These are phyloP conservation scores for Pterobdella sp. DNA, from an alignment of 2,888 invertebrate species.

Conservation along the genomic window DNA sequence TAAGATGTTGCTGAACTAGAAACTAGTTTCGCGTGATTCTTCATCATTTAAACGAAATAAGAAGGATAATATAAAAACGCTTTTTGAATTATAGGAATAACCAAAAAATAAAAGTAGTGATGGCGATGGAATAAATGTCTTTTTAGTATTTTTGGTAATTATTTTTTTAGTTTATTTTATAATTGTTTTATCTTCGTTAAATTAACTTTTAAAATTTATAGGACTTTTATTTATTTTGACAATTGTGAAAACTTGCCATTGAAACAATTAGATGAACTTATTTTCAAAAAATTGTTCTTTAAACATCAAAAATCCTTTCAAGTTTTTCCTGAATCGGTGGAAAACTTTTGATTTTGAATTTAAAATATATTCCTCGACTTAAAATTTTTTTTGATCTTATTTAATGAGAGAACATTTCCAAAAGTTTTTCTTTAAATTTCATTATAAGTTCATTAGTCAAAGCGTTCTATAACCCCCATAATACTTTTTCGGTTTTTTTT, in stretches of 20 bases:
- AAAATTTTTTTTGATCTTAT: not conserved
- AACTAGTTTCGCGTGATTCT: conserved; percentile 20
- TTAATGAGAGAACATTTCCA: not conserved
- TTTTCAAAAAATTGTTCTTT: too few species aligned
- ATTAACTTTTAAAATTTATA: not conserved
- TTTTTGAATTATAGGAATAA: not conserved
- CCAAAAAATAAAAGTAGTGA: not conserved
- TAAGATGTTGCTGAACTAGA: conserved; percentile 29
- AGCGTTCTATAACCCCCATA: not conserved
- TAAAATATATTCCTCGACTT: too few species aligned
- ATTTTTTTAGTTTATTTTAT: not conserved
- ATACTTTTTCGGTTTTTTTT: not conserved
- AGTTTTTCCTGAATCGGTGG: too few species aligned
- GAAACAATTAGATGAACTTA: too few species aligned
- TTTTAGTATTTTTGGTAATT: not conserved
- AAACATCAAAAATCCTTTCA: not conserved
- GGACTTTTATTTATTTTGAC: not conserved
- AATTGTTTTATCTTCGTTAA: not conserved
- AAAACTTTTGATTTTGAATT: too few species aligned
- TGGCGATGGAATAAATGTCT: not conserved
- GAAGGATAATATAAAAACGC: not conserved
- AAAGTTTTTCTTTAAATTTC: too few species aligned
- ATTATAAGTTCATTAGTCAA: too few species aligned
- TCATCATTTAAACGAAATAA: conserved; percentile 13
- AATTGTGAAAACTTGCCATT: too few species aligned